Evolutionary conservation across 2,888 invertebrate genomes (phyloP), one percentile per base, ranked within the genome.

Genomic region (Leuctra nigra): DNA sequence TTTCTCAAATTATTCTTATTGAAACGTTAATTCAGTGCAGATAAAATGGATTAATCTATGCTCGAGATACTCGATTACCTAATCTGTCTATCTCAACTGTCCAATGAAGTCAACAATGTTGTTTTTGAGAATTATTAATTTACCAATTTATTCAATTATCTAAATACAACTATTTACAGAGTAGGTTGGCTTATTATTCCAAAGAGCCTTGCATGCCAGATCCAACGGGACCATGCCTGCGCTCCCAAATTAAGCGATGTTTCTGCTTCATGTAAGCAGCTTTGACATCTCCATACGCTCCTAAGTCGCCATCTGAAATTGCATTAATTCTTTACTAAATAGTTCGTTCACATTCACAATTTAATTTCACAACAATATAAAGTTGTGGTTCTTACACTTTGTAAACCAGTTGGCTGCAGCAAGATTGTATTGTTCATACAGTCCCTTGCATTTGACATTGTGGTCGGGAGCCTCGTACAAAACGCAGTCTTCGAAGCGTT

Each of bases 201-300:
- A n/a, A n/a, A n/a, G n/a, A n/a, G n/a, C 23, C 61, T 63, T 78
- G 80, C 77, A 79, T 82, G 59, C 85, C 86, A 57, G 75, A 71
- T 60, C 86, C 86, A 47, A 87, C 82, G 13, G 83, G 81, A 6
- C 93, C 93, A 66, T 98, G 84, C 61, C 96, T 84, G 69, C 94
- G 84, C 75, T 99, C 97, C 96, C 96, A 98, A 65, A 97, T 79
- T 82, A 99, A 77, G 63, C 99, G 88, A 76, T 99, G 98, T 71
- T 99, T 98, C 73, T 99, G 98, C 73, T 98, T 99, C 93, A 97
- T 93, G 69, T 84, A 95, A 0, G 87, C 87, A 58, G 78, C 78
- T 64, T 79, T 79, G 6, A 88, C 91, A 69, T 83, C 82, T 20
- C 77, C 81, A 65, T 81, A 81, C 0, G 76, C 81, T 41, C 95